Base-by-base conservation (phyloP, 1,140 invertebrate species). In the Hormaphis cornu region DNA sequence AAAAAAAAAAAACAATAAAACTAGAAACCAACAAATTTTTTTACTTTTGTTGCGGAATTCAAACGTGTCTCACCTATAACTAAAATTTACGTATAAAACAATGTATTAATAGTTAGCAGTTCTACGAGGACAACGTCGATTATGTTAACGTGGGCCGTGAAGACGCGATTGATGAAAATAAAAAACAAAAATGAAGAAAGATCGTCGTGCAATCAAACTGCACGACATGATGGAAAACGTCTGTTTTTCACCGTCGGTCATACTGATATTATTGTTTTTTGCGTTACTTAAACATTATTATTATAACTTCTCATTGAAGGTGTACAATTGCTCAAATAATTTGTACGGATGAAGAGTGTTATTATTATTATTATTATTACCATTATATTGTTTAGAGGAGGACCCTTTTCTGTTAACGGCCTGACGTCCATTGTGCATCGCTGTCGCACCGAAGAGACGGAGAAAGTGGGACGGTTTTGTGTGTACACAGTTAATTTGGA, bases 91-190 rank as follows among this genome's bases (percentile, higher is more conserved):
- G n/a, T 20, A 12, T 63, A 66, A 26, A 66, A 33, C 46, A 63
- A 46, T 28, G 18, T n/a, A n/a, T n/a, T n/a, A n/a, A n/a, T n/a
- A n/a, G n/a, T n/a, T n/a, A n/a, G n/a, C n/a, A n/a, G n/a, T n/a
- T n/a, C 44, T 33, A 46, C 14, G 28, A 50, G 61, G 61, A 66
- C 44, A 66, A 50, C 50, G 61, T 66, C 61, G 44, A 66, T 48
- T 66, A 66, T 48, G 50, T 33, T 48, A 35, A 35, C 42, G 61
- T 35, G 42, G 26, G 61, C 42, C 28, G 61, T 66, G 26, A 63
- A 46, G 40, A 46, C 40, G 50, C 28, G 35, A 66, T 48, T 35
- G 42, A 66, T 14, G 12, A 33, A 48, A 66, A 66, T 16, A 48
- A 46, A 18, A 30, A n/a, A 16, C 18, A 20, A 44, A 46, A 18